Base-by-base conservation (phyloP, 2,113 vertebrate species). In the Alligator sinensis region DNA sequence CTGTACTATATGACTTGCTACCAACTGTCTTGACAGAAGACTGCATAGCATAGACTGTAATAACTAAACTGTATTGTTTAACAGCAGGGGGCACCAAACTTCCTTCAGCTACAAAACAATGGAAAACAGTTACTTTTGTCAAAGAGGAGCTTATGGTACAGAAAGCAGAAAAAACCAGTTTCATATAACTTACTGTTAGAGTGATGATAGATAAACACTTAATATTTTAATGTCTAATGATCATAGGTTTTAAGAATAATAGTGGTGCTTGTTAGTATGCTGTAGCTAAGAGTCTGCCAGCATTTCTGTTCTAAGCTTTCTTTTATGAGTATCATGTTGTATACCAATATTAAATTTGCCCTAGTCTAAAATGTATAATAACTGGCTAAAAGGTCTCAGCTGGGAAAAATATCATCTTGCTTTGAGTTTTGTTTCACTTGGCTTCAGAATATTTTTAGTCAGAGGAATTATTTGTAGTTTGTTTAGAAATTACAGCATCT, bases 71-170 rank as follows among this genome's bases (percentile, higher is more conserved):
- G 22, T 10, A 4, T 82, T 89, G 87, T 88, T 80, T 34, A 85
- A 92, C 97, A 97, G 96, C 60, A 97, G 97, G 96, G 97, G 95
- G 97, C 97, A 90, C 94, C 94, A 96, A 22, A 88, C 91, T 96
- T 90, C 95, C 78, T 96, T 64, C 34, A 17, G 66, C 64, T 95
- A 57, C 60, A 93, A 61, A 92, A 18, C 38, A 61, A n/a, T 62
- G 17, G 28, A 84, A 63, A 77, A 10, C 60, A 58, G 38, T 76
- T 90, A 58, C 34, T 87, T 82, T 27, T n/a, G 80, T 21, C 27
- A 22, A 77, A 38, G 9, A 84, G 25, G 6, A 77, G 82, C 19
- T 47, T 59, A 70, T n/a, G 11, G 28, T 68, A n/a, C 66, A 63
- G 28, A 25, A n/a, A 57, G 27, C 38, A 7, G 15, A 77, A 59